Evolutionary conservation across 2,113 vertebrate genomes (phyloP).

Genomic region (Macrotus californicus): DNA sequence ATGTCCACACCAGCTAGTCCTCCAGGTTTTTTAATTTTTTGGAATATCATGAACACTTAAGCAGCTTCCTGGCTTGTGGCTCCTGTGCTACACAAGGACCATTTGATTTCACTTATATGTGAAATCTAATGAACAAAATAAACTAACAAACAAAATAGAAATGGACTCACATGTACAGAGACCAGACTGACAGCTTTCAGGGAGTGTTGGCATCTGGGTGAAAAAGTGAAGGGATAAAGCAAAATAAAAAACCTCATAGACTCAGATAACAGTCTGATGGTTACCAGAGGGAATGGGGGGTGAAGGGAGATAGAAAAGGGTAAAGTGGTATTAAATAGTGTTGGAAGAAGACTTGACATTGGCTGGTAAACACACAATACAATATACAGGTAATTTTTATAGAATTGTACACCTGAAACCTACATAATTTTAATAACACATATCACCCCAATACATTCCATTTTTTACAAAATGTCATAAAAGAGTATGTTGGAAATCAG

Average conservation of each 20-base stretch:
- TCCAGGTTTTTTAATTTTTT: too few species aligned
- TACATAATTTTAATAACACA: not conserved
- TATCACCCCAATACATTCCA: not conserved
- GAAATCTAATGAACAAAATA: not conserved
- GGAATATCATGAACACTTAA: too few species aligned
- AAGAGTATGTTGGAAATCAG: not conserved
- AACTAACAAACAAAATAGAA: not conserved
- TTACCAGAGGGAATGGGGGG: not conserved
- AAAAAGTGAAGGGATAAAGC: not conserved
- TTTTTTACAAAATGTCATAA: not conserved
- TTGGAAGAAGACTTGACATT: not conserved
- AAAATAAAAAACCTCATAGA: not conserved
- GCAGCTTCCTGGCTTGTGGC: too few species aligned
- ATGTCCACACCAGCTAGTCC: too few species aligned
- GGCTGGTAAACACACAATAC: not conserved
- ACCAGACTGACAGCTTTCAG: not conserved
- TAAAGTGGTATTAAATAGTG: not conserved
- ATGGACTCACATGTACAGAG: not conserved
- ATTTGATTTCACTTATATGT: not conserved
- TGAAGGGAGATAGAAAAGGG: not conserved
- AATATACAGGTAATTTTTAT: not conserved
- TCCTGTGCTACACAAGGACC: too few species aligned
- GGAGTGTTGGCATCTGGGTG: not conserved
- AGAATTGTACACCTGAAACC: not conserved
- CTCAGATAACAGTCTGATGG: not conserved